Conservation (phyloP, 1,140 invertebrate species). For the Meteorus sp. region DNA sequence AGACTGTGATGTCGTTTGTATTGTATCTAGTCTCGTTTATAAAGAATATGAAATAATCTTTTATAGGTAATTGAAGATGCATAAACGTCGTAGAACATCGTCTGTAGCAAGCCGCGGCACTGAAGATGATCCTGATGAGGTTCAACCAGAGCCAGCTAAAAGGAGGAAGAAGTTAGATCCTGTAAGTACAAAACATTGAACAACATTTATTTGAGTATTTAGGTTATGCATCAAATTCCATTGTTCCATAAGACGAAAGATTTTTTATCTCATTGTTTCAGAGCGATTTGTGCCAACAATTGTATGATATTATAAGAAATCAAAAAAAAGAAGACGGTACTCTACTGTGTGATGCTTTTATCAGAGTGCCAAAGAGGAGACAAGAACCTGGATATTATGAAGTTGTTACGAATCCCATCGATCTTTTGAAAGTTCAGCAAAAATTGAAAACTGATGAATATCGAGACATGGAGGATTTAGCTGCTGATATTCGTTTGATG, state of each 20-base stretch:
- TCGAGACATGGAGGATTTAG: conserved; percentile 85
- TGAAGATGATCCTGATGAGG: conserved; percentile 61
- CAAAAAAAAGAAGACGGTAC: conserved; percentile 91
- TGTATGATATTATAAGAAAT: conserved; percentile 89
- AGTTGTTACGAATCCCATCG: conserved; percentile 90
- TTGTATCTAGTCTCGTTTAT: neutral
- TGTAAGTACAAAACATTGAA: conserved; percentile 40
- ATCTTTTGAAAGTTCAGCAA: conserved; percentile 91
- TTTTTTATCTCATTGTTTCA: conserved; percentile 45
- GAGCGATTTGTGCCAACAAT: conserved; percentile 86
- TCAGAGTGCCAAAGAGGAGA: conserved; percentile 87
- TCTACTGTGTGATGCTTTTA: conserved; percentile 91
- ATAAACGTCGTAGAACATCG: conserved; percentile 69
- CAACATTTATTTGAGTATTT: too few species aligned
- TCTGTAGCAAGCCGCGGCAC: conserved; percentile 70
- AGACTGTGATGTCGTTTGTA: conserved; percentile 3
- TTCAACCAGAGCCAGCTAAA: conserved; percentile 56
- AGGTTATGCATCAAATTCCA: too few species aligned
- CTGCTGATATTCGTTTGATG: conserved; percentile 83
- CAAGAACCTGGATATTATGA: conserved; percentile 90
- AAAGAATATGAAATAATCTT: neutral
- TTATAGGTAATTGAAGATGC: conserved; percentile 56
- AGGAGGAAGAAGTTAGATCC: conserved; percentile 61
- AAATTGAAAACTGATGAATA: conserved; percentile 96
- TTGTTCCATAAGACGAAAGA: neutral